phyloP scores from a whole-genome alignment of 2,888 invertebrate species.

The Morpho deidamia region DNA sequence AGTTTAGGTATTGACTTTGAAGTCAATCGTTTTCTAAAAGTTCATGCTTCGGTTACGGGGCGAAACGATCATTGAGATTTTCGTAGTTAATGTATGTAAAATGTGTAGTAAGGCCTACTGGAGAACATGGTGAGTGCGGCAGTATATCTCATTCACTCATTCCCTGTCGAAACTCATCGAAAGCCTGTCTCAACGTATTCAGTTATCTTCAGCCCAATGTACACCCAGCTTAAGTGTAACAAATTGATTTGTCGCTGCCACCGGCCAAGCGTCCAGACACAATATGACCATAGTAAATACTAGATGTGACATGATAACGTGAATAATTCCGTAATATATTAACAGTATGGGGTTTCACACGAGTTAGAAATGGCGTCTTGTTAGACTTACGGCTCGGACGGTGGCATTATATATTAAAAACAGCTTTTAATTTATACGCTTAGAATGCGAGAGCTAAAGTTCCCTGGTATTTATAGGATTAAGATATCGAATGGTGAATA shows the following conservation, averaged over 20 bases:
- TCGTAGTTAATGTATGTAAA: too few relatives aligned
- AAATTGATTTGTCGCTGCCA: slow-evolving; percentile 30
- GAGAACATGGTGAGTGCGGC: too few relatives aligned
- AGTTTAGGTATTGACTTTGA: too few relatives aligned
- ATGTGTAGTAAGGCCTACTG: too few relatives aligned
- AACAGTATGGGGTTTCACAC: slow-evolving; percentile 33
- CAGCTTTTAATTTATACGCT: slow-evolving; percentile 5
- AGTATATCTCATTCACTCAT: too few relatives aligned
- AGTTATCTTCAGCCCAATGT: not conserved
- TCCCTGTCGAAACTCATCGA: too few relatives aligned
- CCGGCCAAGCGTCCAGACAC: slow-evolving; percentile 17
- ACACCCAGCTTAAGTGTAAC: slow-evolving; percentile 40
- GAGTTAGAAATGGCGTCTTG: slow-evolving; percentile 13
- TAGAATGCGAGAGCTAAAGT: not conserved
- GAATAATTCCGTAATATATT: slow-evolving; percentile 36
- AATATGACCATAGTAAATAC: slow-evolving; percentile 26
- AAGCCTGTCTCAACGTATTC: too few relatives aligned
- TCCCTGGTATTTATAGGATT: not conserved
- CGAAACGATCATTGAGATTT: too few relatives aligned
- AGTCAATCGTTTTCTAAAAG: too few relatives aligned
- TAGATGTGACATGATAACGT: slow-evolving; percentile 34
- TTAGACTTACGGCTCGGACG: slow-evolving; percentile 12
- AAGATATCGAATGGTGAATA: too few relatives aligned
- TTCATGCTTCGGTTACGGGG: too few relatives aligned
- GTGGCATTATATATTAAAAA: slow-evolving; percentile 8